Evolutionary conservation across 2,797 vertebrate genomes (phyloP).

Genomic region (Micrastur ruficollis): DNA sequence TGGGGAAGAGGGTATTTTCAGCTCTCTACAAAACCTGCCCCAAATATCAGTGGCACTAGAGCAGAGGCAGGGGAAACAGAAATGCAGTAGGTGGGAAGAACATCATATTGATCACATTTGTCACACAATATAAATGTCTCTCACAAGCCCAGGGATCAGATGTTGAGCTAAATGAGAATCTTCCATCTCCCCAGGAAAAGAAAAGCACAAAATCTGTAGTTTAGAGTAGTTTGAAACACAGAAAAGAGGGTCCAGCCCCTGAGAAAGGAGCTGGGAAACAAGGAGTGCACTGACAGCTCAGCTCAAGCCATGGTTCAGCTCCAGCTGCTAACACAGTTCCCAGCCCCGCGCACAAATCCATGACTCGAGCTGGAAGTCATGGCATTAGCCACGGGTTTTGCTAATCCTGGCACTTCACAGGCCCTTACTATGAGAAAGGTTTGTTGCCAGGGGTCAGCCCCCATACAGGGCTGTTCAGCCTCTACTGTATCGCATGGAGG

Average conservation of each 20-base stretch:
- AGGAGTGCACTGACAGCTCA: not conserved
- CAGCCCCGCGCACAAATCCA: not conserved
- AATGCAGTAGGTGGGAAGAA: not conserved
- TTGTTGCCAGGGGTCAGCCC: not conserved
- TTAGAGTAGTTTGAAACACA: not conserved
- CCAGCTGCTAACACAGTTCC: not conserved
- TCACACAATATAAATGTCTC: not conserved
- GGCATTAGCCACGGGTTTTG: not conserved
- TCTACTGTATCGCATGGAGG: not conserved
- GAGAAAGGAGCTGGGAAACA: not conserved
- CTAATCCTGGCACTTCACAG: not conserved
- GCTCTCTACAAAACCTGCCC: not conserved
- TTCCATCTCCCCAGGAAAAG: not conserved
- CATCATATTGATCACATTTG: not conserved
- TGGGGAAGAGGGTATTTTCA: not conserved
- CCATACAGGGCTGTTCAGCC: not conserved
- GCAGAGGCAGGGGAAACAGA: not conserved
- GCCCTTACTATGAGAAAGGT: not conserved
- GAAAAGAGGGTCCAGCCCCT: not conserved
- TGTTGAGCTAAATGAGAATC: not conserved
- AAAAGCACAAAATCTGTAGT: not conserved
- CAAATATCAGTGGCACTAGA: not conserved
- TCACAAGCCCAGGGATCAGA: not conserved
- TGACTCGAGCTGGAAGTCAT: accelerated
- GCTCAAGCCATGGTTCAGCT: accelerated